Evolutionary conservation across 2,113 vertebrate genomes (phyloP), one percentile per base, ranked within the genome.

Genomic region (Toxotes jaculatrix): DNA sequence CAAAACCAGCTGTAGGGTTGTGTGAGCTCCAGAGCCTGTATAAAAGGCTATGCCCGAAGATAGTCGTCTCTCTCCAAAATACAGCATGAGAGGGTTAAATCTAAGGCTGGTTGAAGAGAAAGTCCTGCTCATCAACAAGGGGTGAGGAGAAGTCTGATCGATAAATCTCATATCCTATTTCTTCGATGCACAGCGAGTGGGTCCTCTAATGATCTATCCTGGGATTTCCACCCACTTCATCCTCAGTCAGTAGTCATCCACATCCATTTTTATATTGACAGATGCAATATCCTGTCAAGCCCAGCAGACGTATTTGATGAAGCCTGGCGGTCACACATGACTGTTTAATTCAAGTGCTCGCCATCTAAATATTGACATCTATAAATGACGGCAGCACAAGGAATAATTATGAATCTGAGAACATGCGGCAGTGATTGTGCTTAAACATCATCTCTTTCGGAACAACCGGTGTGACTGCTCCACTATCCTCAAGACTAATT

Each of bases 1-100:
- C 21, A 82, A 53, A 85, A 67, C 71, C 80, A 86, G 90, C 90
- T 92, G 89, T 75, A 86, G 60, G 76, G 69, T 72, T 80, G 38
- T 55, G 71, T 71, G 67, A 84, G 88, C 62, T 88, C 83, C 72
- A 89, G 68, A 88, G 66, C 55, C 75, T 85, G 79, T 83, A 86
- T 89, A 78, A 87, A 60, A 88, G 16, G 4, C 14, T 32, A 38
- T 1, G 17, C 60, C 74, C 59, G 14, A 27, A 77, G 76, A 65
- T 83, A 80, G 82, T 60, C 16, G 31, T 60, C 72, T 47, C 66
- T 59, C 63, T 86, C 69, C 31, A 80, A 88, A 80, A 57, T 45
- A 66, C 38, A 70, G 55, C 57, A 76, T 42, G n/a, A 13, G 60
- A 69, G 69, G 62, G 60, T 74, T 51, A 69, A 70, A 62, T 55